phyloP scores from a whole-genome alignment of 1,140 invertebrate genomes.

The Calycopis cecrops region DNA sequence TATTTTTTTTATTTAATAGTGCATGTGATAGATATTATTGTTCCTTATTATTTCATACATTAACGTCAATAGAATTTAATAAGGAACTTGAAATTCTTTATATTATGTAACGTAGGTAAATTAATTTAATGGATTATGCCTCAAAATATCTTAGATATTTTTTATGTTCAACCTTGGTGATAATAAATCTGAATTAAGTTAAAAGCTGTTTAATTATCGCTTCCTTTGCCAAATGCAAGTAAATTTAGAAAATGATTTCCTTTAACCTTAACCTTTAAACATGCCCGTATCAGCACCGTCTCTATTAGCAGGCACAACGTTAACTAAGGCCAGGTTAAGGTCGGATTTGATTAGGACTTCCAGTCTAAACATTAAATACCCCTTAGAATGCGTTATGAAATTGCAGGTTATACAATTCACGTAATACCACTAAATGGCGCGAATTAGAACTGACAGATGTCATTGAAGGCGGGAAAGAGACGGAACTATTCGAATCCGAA shows the following conservation, averaged over 20 bases:
- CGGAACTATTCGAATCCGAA: neutral
- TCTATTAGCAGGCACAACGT: neutral
- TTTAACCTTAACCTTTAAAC: slow-evolving; percentile 4
- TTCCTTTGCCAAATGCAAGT: neutral
- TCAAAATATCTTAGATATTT: too few relatives aligned
- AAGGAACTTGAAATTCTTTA: too few relatives aligned
- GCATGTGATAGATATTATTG: too few relatives aligned
- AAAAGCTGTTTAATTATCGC: neutral
- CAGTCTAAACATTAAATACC: slow-evolving; percentile 33
- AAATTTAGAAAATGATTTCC: neutral
- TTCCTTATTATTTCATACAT: too few relatives aligned
- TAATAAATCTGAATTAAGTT: too few relatives aligned
- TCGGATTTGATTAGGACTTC: slow-evolving; percentile 38
- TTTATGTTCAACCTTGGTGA: too few relatives aligned
- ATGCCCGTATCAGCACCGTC: neutral
- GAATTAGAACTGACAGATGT: slow-evolving; percentile 1
- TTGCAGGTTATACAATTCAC: slow-evolving; percentile 5
- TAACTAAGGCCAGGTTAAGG: slow-evolving; percentile 37
- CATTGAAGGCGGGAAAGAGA: neutral
- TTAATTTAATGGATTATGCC: too few relatives aligned
- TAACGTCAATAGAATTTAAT: too few relatives aligned
- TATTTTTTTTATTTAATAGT: too few relatives aligned
- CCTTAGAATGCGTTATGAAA: slow-evolving; percentile 23
- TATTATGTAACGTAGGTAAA: too few relatives aligned
- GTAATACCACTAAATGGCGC: slow-evolving; percentile 5